Evolutionary conservation across 2,113 vertebrate species (phyloP).

Genomic region (Alectura lathami): DNA sequence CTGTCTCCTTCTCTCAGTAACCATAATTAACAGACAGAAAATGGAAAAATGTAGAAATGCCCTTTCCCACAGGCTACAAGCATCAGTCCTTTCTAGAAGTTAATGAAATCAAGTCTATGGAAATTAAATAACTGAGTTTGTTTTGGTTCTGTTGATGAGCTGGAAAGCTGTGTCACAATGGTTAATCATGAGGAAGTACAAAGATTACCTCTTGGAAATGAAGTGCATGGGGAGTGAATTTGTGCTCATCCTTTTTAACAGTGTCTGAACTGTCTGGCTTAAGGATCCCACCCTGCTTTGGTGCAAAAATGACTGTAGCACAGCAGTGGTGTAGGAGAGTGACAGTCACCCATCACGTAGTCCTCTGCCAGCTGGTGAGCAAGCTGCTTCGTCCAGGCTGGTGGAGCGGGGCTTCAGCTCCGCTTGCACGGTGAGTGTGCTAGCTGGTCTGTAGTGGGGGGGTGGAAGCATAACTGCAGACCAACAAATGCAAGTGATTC

Average conservation of each 20-base stretch:
- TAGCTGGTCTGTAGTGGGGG: neutral
- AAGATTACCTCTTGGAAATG: neutral
- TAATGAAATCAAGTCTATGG: neutral
- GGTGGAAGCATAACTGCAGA: neutral
- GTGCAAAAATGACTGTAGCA: neutral
- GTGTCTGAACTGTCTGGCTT: neutral
- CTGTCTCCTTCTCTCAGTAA: conserved; percentile 2
- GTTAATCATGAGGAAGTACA: neutral
- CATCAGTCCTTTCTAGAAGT: neutral
- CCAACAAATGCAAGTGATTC: accelerated
- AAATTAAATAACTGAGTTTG: neutral
- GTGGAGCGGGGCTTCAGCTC: neutral
- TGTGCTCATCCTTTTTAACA: neutral
- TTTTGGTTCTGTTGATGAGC: neutral
- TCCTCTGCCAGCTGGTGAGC: neutral
- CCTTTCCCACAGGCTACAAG: neutral
- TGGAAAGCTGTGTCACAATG: neutral
- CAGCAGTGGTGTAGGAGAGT: neutral
- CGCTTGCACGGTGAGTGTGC: too few relatives aligned
- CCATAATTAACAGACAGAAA: conserved; percentile 29
- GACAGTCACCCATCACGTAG: accelerated
- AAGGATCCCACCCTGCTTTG: neutral
- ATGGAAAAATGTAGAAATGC: conserved; percentile 48
- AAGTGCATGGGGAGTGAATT: neutral
- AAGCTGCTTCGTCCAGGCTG: neutral